These are phyloP conservation scores for Apaloderma vittatum DNA, from an alignment of 2,113 vertebrate species.

Conservation along the genomic window DNA sequence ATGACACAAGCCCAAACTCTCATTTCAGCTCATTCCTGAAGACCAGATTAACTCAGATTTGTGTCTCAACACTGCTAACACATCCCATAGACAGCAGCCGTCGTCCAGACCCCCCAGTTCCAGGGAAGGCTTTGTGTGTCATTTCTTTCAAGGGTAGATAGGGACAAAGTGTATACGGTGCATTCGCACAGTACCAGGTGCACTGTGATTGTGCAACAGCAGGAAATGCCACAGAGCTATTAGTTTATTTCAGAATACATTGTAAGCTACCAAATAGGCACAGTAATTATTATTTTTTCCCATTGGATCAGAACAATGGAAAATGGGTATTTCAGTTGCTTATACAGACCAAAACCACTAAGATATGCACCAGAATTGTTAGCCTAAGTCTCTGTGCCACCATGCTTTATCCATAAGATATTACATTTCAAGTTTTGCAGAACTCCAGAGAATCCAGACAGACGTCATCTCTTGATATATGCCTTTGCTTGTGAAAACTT, in stretches of 20 bases:
- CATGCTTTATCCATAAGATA: background rate
- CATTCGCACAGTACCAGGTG: background rate
- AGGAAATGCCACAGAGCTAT: background rate
- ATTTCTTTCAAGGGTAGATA: conserved; percentile 9
- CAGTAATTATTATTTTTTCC: background rate
- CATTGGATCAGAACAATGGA: background rate
- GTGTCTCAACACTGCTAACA: background rate
- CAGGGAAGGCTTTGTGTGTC: background rate
- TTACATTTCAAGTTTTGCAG: background rate
- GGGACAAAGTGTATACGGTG: background rate
- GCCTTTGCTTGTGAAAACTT: conserved; percentile 23
- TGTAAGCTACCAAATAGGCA: background rate
- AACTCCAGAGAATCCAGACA: background rate
- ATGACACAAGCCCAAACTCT: background rate
- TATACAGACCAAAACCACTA: background rate
- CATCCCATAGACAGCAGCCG: background rate
- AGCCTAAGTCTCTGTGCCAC: background rate
- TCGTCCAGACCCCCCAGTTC: background rate
- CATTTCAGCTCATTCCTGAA: background rate
- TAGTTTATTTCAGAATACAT: conserved; percentile 27
- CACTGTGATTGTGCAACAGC: background rate
- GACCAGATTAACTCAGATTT: background rate
- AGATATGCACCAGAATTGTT: background rate
- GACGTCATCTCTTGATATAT: background rate
- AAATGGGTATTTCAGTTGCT: conserved; percentile 12